Conservation (phyloP, 2,113 vertebrate species). For the Psophia crepitans region DNA sequence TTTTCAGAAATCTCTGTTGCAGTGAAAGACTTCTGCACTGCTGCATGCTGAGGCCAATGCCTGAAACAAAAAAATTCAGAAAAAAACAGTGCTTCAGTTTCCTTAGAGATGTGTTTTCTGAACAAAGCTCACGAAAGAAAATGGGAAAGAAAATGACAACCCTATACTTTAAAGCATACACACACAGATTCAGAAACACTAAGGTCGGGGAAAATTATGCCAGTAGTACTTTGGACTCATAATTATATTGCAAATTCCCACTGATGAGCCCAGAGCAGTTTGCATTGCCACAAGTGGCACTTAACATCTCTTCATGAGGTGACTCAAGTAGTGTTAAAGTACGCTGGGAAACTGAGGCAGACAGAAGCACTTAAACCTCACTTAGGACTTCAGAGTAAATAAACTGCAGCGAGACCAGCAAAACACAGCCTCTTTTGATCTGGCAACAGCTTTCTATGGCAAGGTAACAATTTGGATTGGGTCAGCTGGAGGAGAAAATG, state of each 20-base stretch:
- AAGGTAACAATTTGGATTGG: neutral
- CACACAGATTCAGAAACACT: neutral
- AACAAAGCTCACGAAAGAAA: neutral
- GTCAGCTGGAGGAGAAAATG: neutral
- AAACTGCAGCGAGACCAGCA: neutral
- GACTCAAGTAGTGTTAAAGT: neutral
- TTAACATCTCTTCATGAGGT: neutral
- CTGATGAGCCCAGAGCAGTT: neutral
- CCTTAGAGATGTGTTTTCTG: neutral
- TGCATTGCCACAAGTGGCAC: neutral
- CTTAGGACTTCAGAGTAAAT: neutral
- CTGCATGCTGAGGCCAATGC: neutral
- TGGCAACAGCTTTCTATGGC: neutral
- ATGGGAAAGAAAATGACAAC: neutral
- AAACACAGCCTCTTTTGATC: neutral
- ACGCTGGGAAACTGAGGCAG: neutral
- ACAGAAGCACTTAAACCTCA: neutral
- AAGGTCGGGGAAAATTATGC: neutral
- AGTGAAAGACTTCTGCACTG: neutral
- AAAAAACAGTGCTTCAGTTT: neutral
- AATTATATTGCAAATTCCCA: neutral
- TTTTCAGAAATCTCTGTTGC: neutral
- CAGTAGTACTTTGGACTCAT: neutral
- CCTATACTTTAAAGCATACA: neutral
- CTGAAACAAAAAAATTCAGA: neutral